Evolutionary conservation across 2,113 vertebrate species (phyloP), one percentile per base, ranked within the genome.

Genomic region (Aepyceros melampus): DNA sequence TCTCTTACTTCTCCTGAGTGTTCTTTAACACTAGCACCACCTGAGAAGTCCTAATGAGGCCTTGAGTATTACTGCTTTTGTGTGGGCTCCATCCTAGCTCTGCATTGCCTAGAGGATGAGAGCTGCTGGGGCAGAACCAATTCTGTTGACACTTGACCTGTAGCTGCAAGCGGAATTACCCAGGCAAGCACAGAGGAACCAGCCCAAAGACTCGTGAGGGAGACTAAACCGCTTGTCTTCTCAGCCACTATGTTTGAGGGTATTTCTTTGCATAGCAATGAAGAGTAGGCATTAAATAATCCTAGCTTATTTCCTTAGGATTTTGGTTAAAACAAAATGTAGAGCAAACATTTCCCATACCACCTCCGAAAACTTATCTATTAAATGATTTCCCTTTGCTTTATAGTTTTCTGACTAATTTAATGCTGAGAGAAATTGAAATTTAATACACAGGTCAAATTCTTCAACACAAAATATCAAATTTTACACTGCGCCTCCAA

Each of bases 131-230:
- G 8, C 23, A 62, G 29, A 53, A 1, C 29, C 36, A 13, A 6
- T 82, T 83, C 55, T 23, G 7, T 27, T 19, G 21, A 79, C 0
- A 23, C 3, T 53, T 23, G 3, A 55, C 81, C 81, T 84, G n/a
- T 12, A 36, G n/a, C 81, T 36, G 33, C 23, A 62, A 81, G 6
- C 6, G 43, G 14, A 95, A 58, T 33, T 60, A 2, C 11, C 43
- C 33, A 47, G 33, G 4, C 3, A 56, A 90, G 19, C 4, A 12
- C 13, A 60, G 19, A 92, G 55, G 23, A 94, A n/a, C 11, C 36
- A 93, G 29, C 5, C 0, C 0, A 3, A 84, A 84, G 36, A 87
- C 31, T 53, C 1, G 0, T 21, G 2, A 67, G 13, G 49, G 11
- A 74, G 29, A 89, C 53, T 13, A 51, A 62, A 7, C 12, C 21